Conservation (phyloP, 2,888 invertebrate genomes). For the Conchocele bisecta region DNA sequence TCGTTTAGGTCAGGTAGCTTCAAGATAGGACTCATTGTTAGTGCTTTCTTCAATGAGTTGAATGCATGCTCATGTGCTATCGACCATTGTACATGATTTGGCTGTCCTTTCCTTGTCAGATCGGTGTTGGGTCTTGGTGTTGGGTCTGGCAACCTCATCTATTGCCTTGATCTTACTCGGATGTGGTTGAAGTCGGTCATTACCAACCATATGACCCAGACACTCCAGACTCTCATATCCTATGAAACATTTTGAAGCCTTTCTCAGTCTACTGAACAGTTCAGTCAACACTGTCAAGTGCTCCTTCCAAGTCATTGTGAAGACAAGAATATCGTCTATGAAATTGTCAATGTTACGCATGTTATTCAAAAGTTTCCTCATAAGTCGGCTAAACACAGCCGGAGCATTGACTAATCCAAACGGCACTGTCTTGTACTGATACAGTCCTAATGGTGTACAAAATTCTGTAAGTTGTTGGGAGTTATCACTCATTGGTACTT, state of each 20-base stretch:
- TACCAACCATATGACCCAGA: too few relatives aligned
- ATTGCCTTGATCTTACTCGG: not conserved
- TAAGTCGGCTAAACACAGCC: not conserved
- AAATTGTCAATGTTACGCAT: constrained; percentile 22
- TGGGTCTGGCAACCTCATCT: not conserved
- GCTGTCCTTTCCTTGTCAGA: too few relatives aligned
- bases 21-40: too few relatives aligned
- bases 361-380: not conserved
- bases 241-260: not conserved
- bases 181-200: not conserved
- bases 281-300: not conserved
- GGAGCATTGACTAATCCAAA: constrained; percentile 16
- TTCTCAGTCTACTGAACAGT: not conserved
- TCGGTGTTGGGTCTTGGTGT: not conserved
- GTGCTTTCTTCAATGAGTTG: too few relatives aligned
- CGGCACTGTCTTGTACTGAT: constrained; percentile 1
- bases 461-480: not conserved
- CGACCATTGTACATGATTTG: too few relatives aligned
- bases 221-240: too few relatives aligned
- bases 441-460: not conserved
- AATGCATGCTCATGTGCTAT: too few relatives aligned
- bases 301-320: constrained; percentile 8
- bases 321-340: constrained; percentile 3
- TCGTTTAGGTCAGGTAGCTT: too few relatives aligned
- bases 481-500: constrained; percentile 12